phyloP scores from a whole-genome alignment of 2,113 vertebrate genomes.

The Hucho hucho region DNA sequence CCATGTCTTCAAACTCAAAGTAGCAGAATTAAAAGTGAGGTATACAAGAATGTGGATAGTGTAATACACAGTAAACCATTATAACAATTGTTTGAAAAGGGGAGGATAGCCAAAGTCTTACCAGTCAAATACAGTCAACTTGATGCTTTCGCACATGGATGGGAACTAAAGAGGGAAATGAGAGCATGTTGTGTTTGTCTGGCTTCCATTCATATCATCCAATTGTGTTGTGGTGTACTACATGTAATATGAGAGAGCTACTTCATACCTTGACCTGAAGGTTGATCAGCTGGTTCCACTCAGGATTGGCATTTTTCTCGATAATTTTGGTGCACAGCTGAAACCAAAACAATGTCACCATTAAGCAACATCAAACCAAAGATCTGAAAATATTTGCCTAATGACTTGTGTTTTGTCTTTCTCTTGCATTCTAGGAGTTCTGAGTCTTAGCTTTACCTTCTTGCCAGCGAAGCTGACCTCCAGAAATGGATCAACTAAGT shows the following conservation, averaged over 20 bases:
- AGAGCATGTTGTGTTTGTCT: slow-evolving; percentile 4
- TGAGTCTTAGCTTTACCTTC: slow-evolving; percentile 75
- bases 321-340: slow-evolving; percentile 89
- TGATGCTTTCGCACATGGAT: slow-evolving; percentile 93
- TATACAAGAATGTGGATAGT: too few relatives aligned
- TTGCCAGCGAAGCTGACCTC: slow-evolving; percentile 96
- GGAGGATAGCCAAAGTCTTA: slow-evolving; percentile 55
- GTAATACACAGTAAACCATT: too few relatives aligned
- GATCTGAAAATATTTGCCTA: too few relatives aligned
- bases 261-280: slow-evolving; percentile 89
- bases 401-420: too few relatives aligned
- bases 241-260: neutral
- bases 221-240: neutral
- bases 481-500: slow-evolving; percentile 95
- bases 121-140: slow-evolving; percentile 90
- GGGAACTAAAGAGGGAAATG: slow-evolving; percentile 81
- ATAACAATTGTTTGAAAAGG: neutral
- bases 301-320: slow-evolving; percentile 96
- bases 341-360: slow-evolving; percentile 15
- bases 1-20: too few relatives aligned
- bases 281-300: slow-evolving; percentile 92
- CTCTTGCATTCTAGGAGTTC: too few relatives aligned
- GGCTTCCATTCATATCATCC: neutral
- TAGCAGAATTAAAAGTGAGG: too few relatives aligned
- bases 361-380: neutral